Evolutionary conservation across 2,797 vertebrate species (phyloP).

Genomic region (Cossypha polioptera): DNA sequence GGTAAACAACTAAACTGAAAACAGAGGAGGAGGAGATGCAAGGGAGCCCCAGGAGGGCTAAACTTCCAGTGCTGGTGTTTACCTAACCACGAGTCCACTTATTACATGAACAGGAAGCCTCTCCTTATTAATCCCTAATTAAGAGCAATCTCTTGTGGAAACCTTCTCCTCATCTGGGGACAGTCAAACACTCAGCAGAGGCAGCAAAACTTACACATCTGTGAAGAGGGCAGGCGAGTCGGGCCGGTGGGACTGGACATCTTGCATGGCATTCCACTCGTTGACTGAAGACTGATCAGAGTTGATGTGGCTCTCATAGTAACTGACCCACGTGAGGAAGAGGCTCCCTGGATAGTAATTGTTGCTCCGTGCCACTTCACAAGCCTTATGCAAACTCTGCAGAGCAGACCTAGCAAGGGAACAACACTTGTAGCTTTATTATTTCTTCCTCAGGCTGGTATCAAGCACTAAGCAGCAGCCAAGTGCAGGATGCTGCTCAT

Average conservation of each 20-base stretch:
- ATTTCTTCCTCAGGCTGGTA: not conserved
- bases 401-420: slow-evolving; percentile 87
- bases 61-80: not conserved
- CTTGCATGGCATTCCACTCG: slow-evolving; percentile 98
- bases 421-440: not conserved
- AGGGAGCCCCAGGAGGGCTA: not conserved
- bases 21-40: not conserved
- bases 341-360: slow-evolving; percentile 98
- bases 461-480: not conserved
- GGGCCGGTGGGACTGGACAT: slow-evolving; percentile 93
- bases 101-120: not conserved
- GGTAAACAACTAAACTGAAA: not conserved
- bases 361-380: slow-evolving; percentile 92
- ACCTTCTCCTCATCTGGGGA: not conserved
- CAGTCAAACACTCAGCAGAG: not conserved
- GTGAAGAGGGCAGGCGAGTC: slow-evolving; percentile 94
- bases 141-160: not conserved
- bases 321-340: slow-evolving; percentile 98
- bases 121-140: not conserved
- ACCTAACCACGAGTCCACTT: not conserved
- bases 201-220: slow-evolving; percentile 85
- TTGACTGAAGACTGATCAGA: slow-evolving; percentile 94
- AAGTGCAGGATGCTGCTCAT: not conserved
- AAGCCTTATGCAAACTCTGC: slow-evolving; percentile 96
- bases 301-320: slow-evolving; percentile 94